phyloP scores from a whole-genome alignment of 2,113 vertebrate species.

The Corythornis vintsioides region DNA sequence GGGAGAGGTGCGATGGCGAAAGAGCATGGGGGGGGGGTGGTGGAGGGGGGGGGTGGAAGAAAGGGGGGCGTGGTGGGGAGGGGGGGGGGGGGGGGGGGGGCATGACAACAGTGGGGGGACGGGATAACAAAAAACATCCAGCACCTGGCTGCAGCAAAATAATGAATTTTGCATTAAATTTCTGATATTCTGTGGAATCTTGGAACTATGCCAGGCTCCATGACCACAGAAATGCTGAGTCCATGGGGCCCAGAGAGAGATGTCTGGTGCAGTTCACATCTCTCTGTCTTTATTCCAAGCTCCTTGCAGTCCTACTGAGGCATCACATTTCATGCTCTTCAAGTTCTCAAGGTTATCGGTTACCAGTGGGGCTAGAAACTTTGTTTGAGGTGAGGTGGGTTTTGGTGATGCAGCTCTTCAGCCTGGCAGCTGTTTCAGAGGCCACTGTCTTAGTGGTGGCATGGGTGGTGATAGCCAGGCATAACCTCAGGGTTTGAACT shows the following conservation, averaged over 20 bases:
- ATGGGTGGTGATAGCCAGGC: neutral
- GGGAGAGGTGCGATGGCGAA: no score
- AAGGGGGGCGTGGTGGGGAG: neutral
- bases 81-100: neutral
- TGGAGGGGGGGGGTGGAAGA: no score
- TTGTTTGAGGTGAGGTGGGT: neutral
- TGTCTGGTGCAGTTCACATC: constrained; percentile 65
- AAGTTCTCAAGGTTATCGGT: constrained; percentile 60
- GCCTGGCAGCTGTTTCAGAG: neutral
- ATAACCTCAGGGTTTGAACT: neutral
- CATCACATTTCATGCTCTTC: constrained; percentile 46
- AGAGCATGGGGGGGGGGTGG: no score
- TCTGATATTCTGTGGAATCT: constrained; percentile 65
- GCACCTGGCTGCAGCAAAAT: constrained; percentile 68
- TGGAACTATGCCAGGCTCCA: constrained; percentile 53
- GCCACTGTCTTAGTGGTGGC: neutral
- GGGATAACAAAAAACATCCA: constrained; percentile 2
- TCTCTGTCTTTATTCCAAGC: constrained; percentile 49
- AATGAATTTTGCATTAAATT: constrained; percentile 72
- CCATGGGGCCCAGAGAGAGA: constrained; percentile 66
- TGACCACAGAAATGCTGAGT: constrained; percentile 71
- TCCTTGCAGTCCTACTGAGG: constrained; percentile 41
- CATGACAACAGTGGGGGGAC: no score
- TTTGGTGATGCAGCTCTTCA: neutral
- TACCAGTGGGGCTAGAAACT: constrained; percentile 36